Evolutionary conservation across 2,113 vertebrate genomes (phyloP).

Genomic region (Puntigrus tetrazona): DNA sequence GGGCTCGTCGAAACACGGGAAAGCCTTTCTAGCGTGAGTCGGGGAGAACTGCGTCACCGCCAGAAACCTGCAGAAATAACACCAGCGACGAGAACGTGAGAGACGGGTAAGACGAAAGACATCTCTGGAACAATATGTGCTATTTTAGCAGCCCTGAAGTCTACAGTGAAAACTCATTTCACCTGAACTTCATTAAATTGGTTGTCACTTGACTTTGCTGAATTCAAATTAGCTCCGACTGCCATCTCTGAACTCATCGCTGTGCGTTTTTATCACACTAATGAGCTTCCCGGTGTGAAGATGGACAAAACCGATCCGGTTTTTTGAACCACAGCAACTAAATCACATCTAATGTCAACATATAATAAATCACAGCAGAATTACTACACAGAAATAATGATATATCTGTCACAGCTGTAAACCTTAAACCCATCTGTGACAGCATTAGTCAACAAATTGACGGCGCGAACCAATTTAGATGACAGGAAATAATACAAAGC

Average conservation of each 20-base stretch:
- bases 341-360: background rate
- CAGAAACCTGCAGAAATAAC: constrained; percentile 80
- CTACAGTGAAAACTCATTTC: background rate
- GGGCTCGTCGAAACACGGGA: constrained; percentile 98
- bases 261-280: background rate
- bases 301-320: background rate
- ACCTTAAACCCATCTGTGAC: background rate
- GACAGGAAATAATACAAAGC: background rate
- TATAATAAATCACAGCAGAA: background rate
- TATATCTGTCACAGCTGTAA: background rate
- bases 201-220: background rate
- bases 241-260: background rate
- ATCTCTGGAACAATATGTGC: background rate
- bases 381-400: background rate
- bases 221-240: background rate
- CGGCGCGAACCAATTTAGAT: background rate
- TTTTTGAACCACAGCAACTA: background rate
- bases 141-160: background rate
- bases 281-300: background rate
- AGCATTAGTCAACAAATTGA: background rate
- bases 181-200: background rate
- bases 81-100: background rate
- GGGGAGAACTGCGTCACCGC: constrained; percentile 97
- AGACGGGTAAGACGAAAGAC: background rate
- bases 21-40: constrained; percentile 94